Evolutionary conservation across 1,140 invertebrate species (phyloP).

Genomic region (Drosophila persimilis): DNA sequence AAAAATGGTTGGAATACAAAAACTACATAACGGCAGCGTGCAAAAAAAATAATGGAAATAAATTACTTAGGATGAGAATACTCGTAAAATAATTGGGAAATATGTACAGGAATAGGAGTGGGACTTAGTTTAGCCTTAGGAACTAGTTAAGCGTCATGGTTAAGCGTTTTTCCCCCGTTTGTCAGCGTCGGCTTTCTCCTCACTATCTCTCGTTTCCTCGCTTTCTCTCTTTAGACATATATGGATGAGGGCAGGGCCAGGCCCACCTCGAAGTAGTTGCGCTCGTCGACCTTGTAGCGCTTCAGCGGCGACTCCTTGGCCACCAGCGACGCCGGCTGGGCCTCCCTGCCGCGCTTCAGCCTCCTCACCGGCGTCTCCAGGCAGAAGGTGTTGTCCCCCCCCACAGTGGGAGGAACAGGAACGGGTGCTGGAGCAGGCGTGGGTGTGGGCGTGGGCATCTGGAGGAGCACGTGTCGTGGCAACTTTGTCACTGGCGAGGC

Average conservation of each 20-base stretch:
- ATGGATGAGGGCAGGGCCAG: conserved; percentile 76
- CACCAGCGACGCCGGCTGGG: not conserved
- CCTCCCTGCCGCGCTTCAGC: conserved; percentile 37
- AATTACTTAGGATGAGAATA: conserved; percentile 23
- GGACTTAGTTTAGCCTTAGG: conserved; percentile 49
- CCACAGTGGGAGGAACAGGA: not conserved
- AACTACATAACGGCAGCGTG: conserved; percentile 79
- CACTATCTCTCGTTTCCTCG: not conserved
- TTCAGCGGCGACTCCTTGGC: conserved; percentile 64
- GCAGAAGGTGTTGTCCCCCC: conserved; percentile 57
- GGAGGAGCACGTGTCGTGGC: conserved; percentile 34
- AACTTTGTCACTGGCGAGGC: conserved; percentile 40
- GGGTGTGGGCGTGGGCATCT: conserved; percentile 54
- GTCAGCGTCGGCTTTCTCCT: conserved; percentile 61
- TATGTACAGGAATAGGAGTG: conserved; percentile 16
- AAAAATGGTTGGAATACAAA: conserved; percentile 60
- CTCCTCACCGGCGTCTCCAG: conserved; percentile 62
- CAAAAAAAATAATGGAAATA: conserved; percentile 46
- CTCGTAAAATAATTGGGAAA: conserved; percentile 15
- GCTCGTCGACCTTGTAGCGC: conserved; percentile 65
- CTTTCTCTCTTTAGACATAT: conserved; percentile 54
- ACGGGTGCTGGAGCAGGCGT: conserved; percentile 23
- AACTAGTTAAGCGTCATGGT: conserved; percentile 81
- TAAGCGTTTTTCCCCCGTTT: conserved; percentile 82
- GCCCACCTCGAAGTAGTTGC: conserved; percentile 79